Base-by-base conservation (phyloP, 2,888 invertebrate species). In the Cabera pusaria region DNA sequence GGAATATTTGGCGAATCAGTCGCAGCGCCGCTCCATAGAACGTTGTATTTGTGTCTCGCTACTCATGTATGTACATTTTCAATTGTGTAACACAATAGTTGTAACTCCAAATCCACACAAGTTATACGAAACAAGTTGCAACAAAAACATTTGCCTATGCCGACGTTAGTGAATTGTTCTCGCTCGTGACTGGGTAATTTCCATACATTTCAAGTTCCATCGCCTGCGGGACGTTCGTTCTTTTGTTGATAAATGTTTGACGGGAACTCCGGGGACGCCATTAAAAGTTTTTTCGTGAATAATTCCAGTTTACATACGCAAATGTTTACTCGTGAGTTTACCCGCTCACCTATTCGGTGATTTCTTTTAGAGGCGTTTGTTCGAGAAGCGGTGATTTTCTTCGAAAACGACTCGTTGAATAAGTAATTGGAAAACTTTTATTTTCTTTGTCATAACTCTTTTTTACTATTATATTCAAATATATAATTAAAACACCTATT, bases 241-340 rank as follows among this genome's bases (percentile, higher is more conserved):
- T 87, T 87, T 87, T 88, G 87, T 88, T 88, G 88, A 88, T 87
- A 88, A 87, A 87, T 87, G 87, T 87, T 88, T 88, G 87, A 86
- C 88, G 86, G 85, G 76, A 87, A 84, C 88, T 86, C 85, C 78
- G 76, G 86, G 85, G 88, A 88, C 87, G 87, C 88, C 88, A 88
- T 88, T 88, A 88, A 87, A 87, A 88, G 87, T 88, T 88, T 87
- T 87, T 88, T 86, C 86, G 86, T 84, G 86, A 87, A 85, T 86
- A 85, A 87, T 86, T 87, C 76, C 83, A 87, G 87, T 87, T 87
- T 87, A 86, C 88, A 87, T 86, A 86, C 86, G 85, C 85, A 85
- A 88, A 87, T 87, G 83, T 88, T 88, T 86, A 87, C 85, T 84
- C 65, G 75, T 76, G 81, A 85, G 82, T 86, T 85, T 83, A 78